Evolutionary conservation across 2,113 vertebrate genomes (phyloP).

Genomic region (Prionailurus bengalensis): DNA sequence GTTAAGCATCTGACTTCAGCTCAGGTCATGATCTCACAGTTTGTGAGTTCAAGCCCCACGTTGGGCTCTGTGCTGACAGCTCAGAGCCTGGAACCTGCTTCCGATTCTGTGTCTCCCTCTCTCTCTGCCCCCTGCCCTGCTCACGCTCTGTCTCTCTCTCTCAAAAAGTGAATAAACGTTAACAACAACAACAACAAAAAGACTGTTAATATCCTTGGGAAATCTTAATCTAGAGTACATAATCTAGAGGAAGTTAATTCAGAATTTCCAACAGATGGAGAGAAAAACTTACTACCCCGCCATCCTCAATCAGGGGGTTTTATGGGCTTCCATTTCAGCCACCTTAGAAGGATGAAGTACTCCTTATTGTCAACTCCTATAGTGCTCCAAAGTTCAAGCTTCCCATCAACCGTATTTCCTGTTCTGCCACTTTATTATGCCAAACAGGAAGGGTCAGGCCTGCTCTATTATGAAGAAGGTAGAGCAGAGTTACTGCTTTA

Average conservation of each 20-base stretch:
- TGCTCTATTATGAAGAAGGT: neutral
- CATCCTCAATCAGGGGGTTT: neutral
- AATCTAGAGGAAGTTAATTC: conserved; percentile 16
- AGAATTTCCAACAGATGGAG: neutral
- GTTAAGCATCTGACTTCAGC: no score
- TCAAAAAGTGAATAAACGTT: no score
- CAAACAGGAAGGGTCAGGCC: neutral
- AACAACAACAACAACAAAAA: neutral
- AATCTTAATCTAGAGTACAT: neutral
- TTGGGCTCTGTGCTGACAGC: no score
- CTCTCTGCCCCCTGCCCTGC: no score
- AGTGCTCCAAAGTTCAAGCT: neutral
- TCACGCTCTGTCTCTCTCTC: no score
- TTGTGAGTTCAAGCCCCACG: no score
- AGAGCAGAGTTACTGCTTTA: neutral
- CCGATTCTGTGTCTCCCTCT: no score
- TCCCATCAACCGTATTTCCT: neutral
- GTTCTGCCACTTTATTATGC: neutral
- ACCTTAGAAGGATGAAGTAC: neutral
- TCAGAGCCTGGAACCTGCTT: no score
- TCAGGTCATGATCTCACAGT: no score
- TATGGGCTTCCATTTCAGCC: neutral
- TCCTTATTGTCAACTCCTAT: neutral
- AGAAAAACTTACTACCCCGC: neutral
- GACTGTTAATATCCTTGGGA: neutral